Conservation (phyloP, 2,888 invertebrate species). For the Drosophila greeni region DNA sequence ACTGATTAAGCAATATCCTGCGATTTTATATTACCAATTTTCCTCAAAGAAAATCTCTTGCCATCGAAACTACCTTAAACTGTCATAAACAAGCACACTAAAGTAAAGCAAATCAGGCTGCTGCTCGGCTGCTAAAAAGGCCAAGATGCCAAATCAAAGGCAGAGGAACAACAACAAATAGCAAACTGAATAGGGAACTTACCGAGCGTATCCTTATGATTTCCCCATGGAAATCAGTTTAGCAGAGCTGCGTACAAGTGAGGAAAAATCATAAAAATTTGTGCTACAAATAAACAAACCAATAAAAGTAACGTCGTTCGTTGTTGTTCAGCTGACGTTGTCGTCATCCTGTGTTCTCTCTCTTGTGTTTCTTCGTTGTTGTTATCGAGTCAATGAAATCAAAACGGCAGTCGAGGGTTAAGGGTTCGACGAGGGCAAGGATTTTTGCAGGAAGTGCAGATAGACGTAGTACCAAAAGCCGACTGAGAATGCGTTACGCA, state of each 20-base stretch:
- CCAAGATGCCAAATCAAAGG: conserved; percentile 12
- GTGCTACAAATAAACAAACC: conserved; percentile 57
- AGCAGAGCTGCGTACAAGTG: conserved; percentile 56
- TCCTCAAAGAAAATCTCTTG: not conserved
- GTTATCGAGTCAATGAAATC: conserved; percentile 41
- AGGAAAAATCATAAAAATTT: conserved; percentile 77
- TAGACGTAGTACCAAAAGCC: conserved; percentile 11
- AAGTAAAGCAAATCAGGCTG: conserved; percentile 19
- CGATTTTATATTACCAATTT: not conserved
- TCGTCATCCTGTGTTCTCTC: conserved; percentile 8
- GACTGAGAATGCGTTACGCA: conserved; percentile 59
- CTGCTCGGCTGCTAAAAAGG: conserved; percentile 6
- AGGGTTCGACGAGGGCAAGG: not conserved
- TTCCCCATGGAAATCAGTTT: conserved; percentile 78
- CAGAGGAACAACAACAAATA: conserved; percentile 23
- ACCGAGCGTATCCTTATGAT: conserved; percentile 56
- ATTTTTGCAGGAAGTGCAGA: not conserved
- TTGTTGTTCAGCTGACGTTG: conserved; percentile 30
- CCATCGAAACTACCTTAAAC: conserved; percentile 4
- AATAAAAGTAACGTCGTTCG: conserved; percentile 51
- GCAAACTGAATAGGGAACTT: conserved; percentile 46
- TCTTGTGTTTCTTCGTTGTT: conserved; percentile 12
- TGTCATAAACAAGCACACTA: conserved; percentile 9
- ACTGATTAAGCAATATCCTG: not conserved
- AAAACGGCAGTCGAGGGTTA: conserved; percentile 35